Base-by-base conservation (phyloP, 2,113 vertebrate genomes). In the Oplegnathus fasciatus region DNA sequence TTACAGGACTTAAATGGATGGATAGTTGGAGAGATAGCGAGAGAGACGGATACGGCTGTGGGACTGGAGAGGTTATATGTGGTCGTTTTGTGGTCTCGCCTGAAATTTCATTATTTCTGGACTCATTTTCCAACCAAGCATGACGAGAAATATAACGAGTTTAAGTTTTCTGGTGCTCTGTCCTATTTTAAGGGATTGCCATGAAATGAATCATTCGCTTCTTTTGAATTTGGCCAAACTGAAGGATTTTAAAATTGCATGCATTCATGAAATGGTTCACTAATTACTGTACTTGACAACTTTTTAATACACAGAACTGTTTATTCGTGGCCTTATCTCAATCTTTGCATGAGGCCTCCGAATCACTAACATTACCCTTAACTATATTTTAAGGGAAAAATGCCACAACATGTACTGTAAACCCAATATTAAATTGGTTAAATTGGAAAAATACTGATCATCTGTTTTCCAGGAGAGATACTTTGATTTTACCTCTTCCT, bases 271-370 rank as follows among this genome's bases (percentile, higher is more conserved):
- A 30, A 11, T 40, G 11, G 5, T 73, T 58, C 18, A 28, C 9
- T 0, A 22, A 22, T 46, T 60, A 44, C 37, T 28, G 54, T 22
- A 14, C 18, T 22, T 60, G n/a, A 44, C 32, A 71, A 1, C 50
- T 50, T 46, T 60, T 46, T 48, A 7, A 50, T 52, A 6, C 20
- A 70, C 46, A 8, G 5, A 32, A 34, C 30, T 30, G 9, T 10
- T 66, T 26, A 66, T 61, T 83, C 75, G 24, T 54, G 46, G 24
- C 37, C 44, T 62, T 57, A 30, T 75, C 22, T 75, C 18, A 50
- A 2, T n/a, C 5, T 32, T 52, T 69, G 67, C 44, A 48, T 22
- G 18, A 52, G 26, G 17, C 37, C 24, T 37, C 4, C 17, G 48
- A 8, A 4, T 61, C n/a, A 46, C 13, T 46, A 5, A 46, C 14